Evolutionary conservation across 2,113 vertebrate genomes (phyloP), one percentile per base, ranked within the genome.

Genomic region (Nipponia nippon): DNA sequence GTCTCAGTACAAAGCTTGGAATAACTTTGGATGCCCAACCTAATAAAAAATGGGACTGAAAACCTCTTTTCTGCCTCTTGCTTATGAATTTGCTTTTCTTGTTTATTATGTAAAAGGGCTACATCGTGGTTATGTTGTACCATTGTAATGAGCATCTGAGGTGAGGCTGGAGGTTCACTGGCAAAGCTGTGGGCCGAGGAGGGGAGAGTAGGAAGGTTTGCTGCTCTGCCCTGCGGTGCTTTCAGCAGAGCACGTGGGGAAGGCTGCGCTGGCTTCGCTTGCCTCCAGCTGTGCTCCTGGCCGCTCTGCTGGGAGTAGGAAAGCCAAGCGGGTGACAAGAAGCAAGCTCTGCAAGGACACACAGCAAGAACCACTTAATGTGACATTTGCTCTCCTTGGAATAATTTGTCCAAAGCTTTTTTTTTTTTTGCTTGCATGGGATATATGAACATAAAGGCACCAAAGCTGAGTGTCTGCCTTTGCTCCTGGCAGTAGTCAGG

Each of bases 71-170:
- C n/a, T 76, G 56, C 14, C 73, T 78, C 55, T 90, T 69, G 44
- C 27, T 82, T 91, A 36, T 76, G 44, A 62, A 56, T 79, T 91
- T 79, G n/a, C 26, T 40, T 52, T 58, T 75, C 27, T 55, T 47
- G 27, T 44, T 59, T 52, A n/a, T 86, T 46, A 53, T 29, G 50
- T 61, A 29, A 38, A 72, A 80, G 13, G 25, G 1, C 38, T 63
- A 34, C 17, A 13, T 49, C 81, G 53, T 16, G 16, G 7, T 17
- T n/a, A 40, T 30, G 6, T 67, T 78, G 20, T 63, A 67, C 13
- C 11, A 40, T 7, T 1, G 2, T 19, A 62, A 71, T 0, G 5
- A 76, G 56, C n/a, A 27, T n/a, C 16, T 6, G 27, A 27, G 63
- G 26, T 42, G 75, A 69, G 40, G 55, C 52, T 77, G 55, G 16